Evolutionary conservation across 1,140 invertebrate species (phyloP), one percentile per base, ranked within the genome.

Genomic region (Cotesia vestalis): DNA sequence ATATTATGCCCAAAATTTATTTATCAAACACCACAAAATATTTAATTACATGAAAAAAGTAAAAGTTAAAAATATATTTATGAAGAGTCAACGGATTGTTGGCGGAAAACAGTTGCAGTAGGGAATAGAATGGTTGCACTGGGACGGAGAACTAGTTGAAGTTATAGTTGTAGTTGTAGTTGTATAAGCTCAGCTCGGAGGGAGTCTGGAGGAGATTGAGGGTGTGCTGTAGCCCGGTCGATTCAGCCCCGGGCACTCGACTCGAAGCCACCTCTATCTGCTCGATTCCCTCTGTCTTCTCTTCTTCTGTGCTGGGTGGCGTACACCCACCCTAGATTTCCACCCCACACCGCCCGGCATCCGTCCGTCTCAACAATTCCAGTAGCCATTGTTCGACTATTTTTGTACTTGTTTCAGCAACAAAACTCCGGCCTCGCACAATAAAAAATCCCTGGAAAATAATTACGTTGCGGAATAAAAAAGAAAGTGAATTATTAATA

Each of bases 141-240:
- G 57, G 57, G 57, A 59, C 20, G 27, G 57, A 35, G 57, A 17
- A 55, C 40, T 17, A 64, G 20, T 35, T 72, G 75, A 78, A 77
- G 76, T 71, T 64, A 75, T 71, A 34, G 71, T 40, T 62, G 71
- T 60, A 72, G 73, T 67, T 69, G 64, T 59, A 61, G 67, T 69
- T 38, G 61, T 27, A 27, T 27, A 27, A 27, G 27, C 27, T 27
- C 27, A 27, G 27, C 27, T 76, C 63, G 5, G 73, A 74, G 76
- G 71, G 69, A 75, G 78, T 57, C 74, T 71, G 73, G 75, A 73
- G 74, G 81, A 80, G 77, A 77, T 74, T 76, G 80, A 79, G 80
- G 80, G 80, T 84, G 76, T 83, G 75, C 70, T 68, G 84, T 81
- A 82, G 81, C 84, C 85, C 82, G 85, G 85, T 86, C 84, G 85